phyloP scores from a whole-genome alignment of 2,113 vertebrate species.

The Solenodon paradoxus region DNA sequence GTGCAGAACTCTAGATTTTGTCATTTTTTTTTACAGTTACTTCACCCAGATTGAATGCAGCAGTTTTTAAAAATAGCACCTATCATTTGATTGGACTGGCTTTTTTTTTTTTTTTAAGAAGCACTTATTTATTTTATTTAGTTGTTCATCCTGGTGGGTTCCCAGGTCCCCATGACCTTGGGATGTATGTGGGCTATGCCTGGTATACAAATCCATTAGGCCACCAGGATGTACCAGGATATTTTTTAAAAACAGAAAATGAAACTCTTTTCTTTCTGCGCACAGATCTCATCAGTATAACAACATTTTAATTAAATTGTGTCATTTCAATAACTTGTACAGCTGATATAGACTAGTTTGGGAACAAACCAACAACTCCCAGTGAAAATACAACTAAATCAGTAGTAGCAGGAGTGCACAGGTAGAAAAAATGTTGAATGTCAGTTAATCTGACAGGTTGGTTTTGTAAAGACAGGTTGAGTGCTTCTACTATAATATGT shows the following conservation, averaged over 20 bases:
- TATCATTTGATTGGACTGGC: neutral
- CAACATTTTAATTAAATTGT: conserved; percentile 16
- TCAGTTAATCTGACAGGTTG: neutral
- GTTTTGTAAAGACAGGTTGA: neutral
- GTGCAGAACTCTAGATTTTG: neutral
- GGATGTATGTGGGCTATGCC: too few species aligned
- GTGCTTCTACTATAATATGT: neutral
- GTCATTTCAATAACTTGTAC: neutral
- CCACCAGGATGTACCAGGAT: too few species aligned
- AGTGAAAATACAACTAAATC: neutral
- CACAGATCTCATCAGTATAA: neutral
- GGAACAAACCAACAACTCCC: neutral
- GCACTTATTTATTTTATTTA: too few species aligned
- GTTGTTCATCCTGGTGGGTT: too few species aligned
- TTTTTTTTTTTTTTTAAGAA: too few species aligned
- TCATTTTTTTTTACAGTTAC: neutral
- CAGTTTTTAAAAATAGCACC: conserved; percentile 30
- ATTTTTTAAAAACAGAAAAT: neutral
- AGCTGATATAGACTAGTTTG: neutral
- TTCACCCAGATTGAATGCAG: neutral
- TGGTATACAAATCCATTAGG: too few species aligned
- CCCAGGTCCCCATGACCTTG: too few species aligned
- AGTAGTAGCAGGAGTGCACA: neutral
- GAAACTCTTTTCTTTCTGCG: neutral
- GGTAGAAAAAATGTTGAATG: neutral